These are phyloP conservation scores for Manacus vitellinus DNA, from an alignment of 2,113 vertebrate genomes.

Conservation along the genomic window DNA sequence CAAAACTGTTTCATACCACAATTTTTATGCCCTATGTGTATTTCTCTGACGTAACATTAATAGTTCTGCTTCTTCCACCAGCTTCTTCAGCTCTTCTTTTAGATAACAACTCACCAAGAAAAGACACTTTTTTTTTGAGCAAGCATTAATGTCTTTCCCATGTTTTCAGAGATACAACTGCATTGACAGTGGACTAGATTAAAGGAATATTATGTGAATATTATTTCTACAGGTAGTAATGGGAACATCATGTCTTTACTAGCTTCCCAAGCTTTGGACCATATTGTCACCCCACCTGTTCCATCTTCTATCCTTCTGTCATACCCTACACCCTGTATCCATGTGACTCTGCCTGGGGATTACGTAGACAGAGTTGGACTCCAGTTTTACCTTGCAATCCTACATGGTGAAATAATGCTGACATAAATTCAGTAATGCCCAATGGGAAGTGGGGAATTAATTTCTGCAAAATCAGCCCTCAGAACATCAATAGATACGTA, in stretches of 20 bases:
- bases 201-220: not conserved
- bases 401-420: not conserved
- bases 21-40: not conserved
- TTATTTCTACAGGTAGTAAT: not conserved
- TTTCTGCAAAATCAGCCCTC: not conserved
- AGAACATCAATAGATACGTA: fast-evolving
- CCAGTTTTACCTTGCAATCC: not conserved
- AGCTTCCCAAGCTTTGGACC: not conserved
- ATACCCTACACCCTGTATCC: not conserved
- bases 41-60: not conserved
- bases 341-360: not conserved
- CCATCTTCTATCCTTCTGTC: not conserved
- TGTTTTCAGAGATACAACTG: not conserved
- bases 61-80: not conserved
- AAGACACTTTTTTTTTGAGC: not conserved
- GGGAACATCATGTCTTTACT: not conserved
- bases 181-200: not conserved
- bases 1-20: not conserved
- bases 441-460: not conserved
- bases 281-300: not conserved
- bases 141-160: not conserved
- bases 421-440: not conserved
- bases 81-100: not conserved
- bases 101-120: not conserved
- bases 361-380: not conserved